Evolutionary conservation across 2,888 invertebrate genomes (phyloP).

Genomic region (Amphipyra berbera): DNA sequence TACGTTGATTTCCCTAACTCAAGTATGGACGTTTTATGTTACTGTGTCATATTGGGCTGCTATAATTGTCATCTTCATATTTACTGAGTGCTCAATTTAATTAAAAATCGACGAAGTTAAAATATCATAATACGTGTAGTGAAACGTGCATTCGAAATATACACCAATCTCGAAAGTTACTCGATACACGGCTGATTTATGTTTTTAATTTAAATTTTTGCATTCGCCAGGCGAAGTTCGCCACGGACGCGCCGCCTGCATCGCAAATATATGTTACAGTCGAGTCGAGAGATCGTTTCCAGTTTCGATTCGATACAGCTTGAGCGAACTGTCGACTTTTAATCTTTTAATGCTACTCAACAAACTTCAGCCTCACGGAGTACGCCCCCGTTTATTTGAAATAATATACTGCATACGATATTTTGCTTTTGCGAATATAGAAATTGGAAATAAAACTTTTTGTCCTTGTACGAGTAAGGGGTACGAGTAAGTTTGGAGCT

Average conservation of each 20-base stretch:
- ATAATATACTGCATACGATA: constrained; percentile 60
- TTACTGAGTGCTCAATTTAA: constrained; percentile 45
- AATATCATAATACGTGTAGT: constrained; percentile 71
- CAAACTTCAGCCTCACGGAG: constrained; percentile 77
- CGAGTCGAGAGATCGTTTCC: constrained; percentile 82
- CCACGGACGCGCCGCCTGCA: constrained; percentile 88
- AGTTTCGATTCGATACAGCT: constrained; percentile 85
- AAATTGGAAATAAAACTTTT: constrained; percentile 18
- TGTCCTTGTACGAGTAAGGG: constrained; percentile 6
- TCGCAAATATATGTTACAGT: constrained; percentile 87
- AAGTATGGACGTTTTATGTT: constrained; percentile 39
- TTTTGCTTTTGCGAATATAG: constrained; percentile 38
- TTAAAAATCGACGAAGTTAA: constrained; percentile 63
- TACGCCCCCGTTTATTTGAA: constrained; percentile 73
- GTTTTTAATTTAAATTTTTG: constrained; percentile 91
- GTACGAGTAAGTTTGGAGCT: neutral
- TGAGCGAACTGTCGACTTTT: constrained; percentile 87
- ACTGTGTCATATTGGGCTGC: constrained; percentile 23
- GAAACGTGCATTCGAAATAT: constrained; percentile 82
- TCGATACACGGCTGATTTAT: constrained; percentile 90
- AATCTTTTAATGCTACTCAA: constrained; percentile 89
- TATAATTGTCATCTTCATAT: constrained; percentile 32
- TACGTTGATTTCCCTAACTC: constrained; percentile 59
- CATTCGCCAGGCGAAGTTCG: constrained; percentile 88
- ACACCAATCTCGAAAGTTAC: constrained; percentile 87